Conservation (phyloP, 2,888 invertebrate genomes). For the Harmothoe impar region DNA sequence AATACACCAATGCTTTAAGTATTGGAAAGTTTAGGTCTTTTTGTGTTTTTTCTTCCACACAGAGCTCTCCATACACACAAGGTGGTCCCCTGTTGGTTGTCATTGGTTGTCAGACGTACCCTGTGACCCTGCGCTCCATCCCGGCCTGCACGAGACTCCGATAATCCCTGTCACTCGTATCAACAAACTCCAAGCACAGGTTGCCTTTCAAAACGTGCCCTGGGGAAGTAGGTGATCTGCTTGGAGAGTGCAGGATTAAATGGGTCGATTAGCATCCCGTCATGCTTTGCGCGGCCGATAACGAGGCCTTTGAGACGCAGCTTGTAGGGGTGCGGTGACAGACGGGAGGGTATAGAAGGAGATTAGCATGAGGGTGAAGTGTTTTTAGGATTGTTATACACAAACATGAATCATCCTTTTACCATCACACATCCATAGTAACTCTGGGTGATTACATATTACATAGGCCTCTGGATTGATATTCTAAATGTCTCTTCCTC, state of each 20-base stretch:
- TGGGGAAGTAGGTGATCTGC: not conserved
- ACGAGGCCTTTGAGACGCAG: not conserved
- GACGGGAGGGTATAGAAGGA: too few species aligned
- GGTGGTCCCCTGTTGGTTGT: not conserved
- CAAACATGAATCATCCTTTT: too few species aligned
- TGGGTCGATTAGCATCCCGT: constrained; percentile 14
- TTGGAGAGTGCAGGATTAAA: not conserved
- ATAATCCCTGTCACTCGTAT: not conserved
- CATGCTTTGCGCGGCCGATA: not conserved
- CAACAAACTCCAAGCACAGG: not conserved
- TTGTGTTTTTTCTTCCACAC: too few species aligned
- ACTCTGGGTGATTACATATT: too few species aligned
- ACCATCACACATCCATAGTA: too few species aligned
- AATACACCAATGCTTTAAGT: too few species aligned
- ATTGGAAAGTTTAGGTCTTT: too few species aligned
- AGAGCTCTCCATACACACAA: not conserved
- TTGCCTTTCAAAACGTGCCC: too few species aligned
- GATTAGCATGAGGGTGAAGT: too few species aligned
- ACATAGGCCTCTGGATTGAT: too few species aligned
- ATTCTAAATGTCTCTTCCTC: too few species aligned
- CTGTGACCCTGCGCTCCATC: not conserved
- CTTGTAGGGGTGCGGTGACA: not conserved
- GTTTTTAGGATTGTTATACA: too few species aligned
- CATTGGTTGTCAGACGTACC: not conserved
- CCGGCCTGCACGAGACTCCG: not conserved